These are phyloP conservation scores for Drosophila nr. fundita DNA, from an alignment of 2,888 invertebrate genomes.

Conservation along the genomic window DNA sequence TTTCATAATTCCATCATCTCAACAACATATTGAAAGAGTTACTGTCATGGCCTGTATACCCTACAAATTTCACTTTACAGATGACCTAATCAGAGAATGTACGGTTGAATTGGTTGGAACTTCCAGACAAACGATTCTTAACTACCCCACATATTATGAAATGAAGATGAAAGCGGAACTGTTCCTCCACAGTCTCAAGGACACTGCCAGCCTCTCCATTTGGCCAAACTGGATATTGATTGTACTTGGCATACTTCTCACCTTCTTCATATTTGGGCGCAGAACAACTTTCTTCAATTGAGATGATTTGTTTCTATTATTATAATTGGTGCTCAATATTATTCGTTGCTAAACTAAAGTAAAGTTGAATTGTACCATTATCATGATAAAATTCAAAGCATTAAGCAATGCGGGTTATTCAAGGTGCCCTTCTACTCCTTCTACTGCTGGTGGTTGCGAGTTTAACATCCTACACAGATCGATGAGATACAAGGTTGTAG, in stretches of 20 bases:
- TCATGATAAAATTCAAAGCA: neutral
- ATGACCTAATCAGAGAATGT: slow-evolving; percentile 12
- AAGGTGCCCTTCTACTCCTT: too few relatives aligned
- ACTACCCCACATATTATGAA: neutral
- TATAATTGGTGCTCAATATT: neutral
- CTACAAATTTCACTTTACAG: slow-evolving; percentile 10
- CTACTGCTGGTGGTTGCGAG: neutral
- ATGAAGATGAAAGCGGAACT: neutral
- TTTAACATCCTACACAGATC: neutral
- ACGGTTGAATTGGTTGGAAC: neutral
- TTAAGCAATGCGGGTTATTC: neutral
- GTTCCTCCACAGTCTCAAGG: neutral
- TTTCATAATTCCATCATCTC: neutral
- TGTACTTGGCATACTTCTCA: neutral
- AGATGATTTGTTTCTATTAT: neutral
- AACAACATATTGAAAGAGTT: neutral
- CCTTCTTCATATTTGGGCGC: neutral
- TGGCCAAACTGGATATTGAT: neutral
- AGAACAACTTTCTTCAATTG: neutral
- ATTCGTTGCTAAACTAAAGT: neutral
- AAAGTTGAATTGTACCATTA: neutral
- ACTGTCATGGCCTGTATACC: neutral
- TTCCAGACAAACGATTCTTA: neutral
- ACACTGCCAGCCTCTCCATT: neutral
- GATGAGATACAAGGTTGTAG: neutral